Evolutionary conservation across 2,113 vertebrate species (phyloP).

Genomic region (Hyla sarda): DNA sequence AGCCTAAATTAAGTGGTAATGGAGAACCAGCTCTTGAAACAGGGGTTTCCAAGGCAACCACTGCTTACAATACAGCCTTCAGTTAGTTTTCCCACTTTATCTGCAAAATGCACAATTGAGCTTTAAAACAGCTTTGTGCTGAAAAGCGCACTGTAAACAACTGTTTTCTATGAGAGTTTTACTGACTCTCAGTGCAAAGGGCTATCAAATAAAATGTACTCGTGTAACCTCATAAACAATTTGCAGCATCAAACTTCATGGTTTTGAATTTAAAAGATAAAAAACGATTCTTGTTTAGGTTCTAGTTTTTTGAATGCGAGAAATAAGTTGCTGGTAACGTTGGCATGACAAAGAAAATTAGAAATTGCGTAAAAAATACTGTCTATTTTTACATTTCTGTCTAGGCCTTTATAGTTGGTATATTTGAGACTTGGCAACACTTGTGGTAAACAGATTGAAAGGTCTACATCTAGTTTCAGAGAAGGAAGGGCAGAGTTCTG

Average conservation of each 20-base stretch:
- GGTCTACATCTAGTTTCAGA: background rate
- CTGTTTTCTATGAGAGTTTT: constrained; percentile 84
- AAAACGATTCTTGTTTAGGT: constrained; percentile 47
- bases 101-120: constrained; percentile 99
- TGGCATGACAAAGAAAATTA: background rate
- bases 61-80: constrained; percentile 97
- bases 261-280: constrained; percentile 63
- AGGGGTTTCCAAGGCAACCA: constrained; percentile 96
- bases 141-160: constrained; percentile 90
- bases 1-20: constrained; percentile 99
- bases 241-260: constrained; percentile 54
- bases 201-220: constrained; percentile 88
- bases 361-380: background rate
- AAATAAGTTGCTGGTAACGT: constrained; percentile 1
- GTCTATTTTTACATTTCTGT: background rate
- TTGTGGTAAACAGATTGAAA: constrained; percentile 1
- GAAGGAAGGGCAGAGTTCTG: constrained; percentile 3
- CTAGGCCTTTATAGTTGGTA: background rate
- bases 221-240: constrained; percentile 75
- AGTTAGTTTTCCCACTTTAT: constrained; percentile 99
- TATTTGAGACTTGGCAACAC: constrained; percentile 7
- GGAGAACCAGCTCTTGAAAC: constrained; percentile 97
- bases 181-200: constrained; percentile 89
- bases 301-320: constrained; percentile 59
- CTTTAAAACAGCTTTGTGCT: constrained; percentile 93